Conservation (phyloP, 2,113 vertebrate species). For the Perccottus glenii region DNA sequence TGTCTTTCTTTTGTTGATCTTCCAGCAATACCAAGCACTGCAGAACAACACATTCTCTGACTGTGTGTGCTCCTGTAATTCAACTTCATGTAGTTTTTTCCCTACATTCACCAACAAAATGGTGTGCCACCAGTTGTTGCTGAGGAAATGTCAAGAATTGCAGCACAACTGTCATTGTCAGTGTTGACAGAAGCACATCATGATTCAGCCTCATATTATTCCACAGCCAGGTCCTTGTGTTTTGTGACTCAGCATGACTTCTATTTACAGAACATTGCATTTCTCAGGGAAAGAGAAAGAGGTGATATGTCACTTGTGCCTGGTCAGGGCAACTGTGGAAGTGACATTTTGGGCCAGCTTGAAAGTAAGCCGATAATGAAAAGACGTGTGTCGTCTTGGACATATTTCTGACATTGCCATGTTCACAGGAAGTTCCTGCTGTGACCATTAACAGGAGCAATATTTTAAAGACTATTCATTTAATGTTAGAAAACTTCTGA, state of each 20-base stretch:
- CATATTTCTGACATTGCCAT: background rate
- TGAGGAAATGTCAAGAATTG: conserved; percentile 1
- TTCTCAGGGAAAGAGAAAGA: background rate
- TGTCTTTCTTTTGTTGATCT: background rate
- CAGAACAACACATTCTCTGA: background rate
- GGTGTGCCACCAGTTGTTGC: background rate
- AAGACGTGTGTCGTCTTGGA: background rate
- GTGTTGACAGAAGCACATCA: background rate
- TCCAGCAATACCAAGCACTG: background rate
- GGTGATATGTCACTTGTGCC: conserved; percentile 18
- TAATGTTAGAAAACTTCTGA: no score
- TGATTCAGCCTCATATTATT: background rate
- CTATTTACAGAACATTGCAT: conserved; percentile 6
- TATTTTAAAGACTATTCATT: no score
- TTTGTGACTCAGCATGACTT: conserved; percentile 5
- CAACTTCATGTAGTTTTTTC: background rate
- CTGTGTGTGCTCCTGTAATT: background rate
- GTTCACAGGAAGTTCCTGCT: no score
- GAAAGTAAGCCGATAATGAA: background rate
- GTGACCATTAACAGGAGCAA: no score
- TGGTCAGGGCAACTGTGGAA: background rate
- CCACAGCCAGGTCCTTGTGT: background rate
- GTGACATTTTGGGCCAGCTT: background rate
- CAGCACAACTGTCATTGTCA: background rate
- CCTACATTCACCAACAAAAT: background rate